Conservation (phyloP, 1,140 invertebrate species). For the Dreissena rostriformis region DNA sequence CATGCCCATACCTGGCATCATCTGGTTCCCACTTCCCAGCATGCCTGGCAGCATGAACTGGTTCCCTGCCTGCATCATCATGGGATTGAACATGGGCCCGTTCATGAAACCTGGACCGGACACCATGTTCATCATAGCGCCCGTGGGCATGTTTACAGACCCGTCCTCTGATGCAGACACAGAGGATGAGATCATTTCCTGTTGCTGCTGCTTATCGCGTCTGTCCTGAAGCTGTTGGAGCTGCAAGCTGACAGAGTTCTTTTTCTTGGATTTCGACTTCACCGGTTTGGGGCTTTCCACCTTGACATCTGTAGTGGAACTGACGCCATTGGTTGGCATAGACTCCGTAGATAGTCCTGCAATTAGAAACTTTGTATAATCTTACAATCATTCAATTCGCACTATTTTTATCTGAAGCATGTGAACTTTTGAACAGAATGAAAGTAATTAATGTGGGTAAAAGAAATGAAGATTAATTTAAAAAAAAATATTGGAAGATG, state of each 20-base stretch:
- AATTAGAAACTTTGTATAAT: background rate
- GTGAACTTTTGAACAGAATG: no score
- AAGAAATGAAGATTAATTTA: no score
- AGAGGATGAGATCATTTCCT: conserved; percentile 56
- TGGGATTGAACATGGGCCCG: conserved; percentile 52
- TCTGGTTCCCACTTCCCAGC: conserved; percentile 56
- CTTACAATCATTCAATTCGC: no score
- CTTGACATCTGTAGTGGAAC: conserved; percentile 32
- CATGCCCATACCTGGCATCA: conserved; percentile 44
- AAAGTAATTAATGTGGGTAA: no score
- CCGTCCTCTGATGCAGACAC: conserved; percentile 47
- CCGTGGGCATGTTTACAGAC: conserved; percentile 8
- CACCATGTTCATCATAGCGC: conserved; percentile 47
- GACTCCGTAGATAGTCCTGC: conserved; percentile 42
- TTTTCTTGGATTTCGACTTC: conserved; percentile 62
- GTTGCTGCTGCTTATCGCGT: conserved; percentile 52
- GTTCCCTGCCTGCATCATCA: conserved; percentile 44
- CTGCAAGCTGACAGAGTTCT: conserved; percentile 68
- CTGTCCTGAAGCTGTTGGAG: conserved; percentile 67
- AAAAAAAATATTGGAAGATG: no score
- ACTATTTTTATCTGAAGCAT: no score
- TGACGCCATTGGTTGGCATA: conserved; percentile 37
- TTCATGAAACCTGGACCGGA: conserved; percentile 46
- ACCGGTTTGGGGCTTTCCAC: conserved; percentile 55
- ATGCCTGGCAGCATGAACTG: conserved; percentile 58